phyloP scores from a whole-genome alignment of 2,888 invertebrate species.

The Mayetiola destructor region DNA sequence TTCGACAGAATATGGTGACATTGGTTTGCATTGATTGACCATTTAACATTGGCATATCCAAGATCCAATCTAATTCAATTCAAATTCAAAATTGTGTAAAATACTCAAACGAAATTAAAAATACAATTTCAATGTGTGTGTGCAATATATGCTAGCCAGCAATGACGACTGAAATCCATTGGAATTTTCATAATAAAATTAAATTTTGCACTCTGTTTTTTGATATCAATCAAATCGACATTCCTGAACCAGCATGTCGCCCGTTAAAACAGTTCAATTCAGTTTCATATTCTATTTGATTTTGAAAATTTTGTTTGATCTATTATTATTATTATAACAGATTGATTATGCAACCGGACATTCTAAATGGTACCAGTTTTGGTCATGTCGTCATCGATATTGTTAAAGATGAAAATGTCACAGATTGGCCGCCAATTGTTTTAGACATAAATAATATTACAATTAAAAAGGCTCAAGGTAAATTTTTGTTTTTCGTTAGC shows the following conservation, averaged over 20 bases:
- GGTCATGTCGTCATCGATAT: constrained; percentile 31
- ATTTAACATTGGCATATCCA: no score
- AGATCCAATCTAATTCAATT: no score
- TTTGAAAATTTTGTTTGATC: background rate
- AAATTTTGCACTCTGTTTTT: background rate
- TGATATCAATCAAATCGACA: no score
- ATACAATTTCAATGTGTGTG: background rate
- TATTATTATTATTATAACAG: constrained; percentile 21
- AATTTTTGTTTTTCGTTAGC: background rate
- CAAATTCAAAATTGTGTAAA: background rate
- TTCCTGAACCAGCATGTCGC: no score
- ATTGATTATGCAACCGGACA: constrained; percentile 32
- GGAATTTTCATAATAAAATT: background rate
- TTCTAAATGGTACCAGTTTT: constrained; percentile 27
- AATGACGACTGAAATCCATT: background rate
- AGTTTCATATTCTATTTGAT: background rate
- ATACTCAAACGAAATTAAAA: background rate
- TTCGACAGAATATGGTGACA: background rate
- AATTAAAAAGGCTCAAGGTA: constrained; percentile 24
- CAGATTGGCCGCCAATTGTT: constrained; percentile 30
- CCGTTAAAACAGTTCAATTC: no score
- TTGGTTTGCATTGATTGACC: no score
- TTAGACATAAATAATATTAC: constrained; percentile 32
- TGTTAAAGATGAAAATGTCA: constrained; percentile 26
- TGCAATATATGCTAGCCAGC: background rate